These are phyloP conservation scores for Heteromyza rotundicornis DNA, from an alignment of 2,888 invertebrate genomes.

Conservation along the genomic window DNA sequence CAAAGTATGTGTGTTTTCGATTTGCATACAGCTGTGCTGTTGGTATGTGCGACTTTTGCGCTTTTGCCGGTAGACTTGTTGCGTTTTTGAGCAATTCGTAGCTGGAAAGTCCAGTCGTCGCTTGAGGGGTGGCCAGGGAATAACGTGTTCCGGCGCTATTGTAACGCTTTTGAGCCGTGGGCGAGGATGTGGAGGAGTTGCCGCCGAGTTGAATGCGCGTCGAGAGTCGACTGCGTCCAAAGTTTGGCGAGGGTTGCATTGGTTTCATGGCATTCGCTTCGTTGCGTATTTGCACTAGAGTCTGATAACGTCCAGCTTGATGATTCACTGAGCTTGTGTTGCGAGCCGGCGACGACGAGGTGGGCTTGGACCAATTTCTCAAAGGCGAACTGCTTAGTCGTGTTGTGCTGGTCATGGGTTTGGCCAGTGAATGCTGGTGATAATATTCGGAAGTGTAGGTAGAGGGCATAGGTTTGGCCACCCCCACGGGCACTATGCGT, in stretches of 20 bases:
- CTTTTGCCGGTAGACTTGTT: neutral
- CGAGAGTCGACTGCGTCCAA: constrained; percentile 35
- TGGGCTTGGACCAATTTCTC: constrained; percentile 26
- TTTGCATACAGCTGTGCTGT: neutral
- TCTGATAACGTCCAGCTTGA: constrained; percentile 49
- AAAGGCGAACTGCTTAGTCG: constrained; percentile 24
- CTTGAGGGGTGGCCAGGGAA: constrained; percentile 15
- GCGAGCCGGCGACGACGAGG: constrained; percentile 6
- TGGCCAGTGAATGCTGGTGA: constrained; percentile 5
- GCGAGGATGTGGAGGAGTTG: constrained; percentile 30
- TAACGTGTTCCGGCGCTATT: constrained; percentile 15
- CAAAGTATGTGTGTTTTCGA: constrained; percentile 31
- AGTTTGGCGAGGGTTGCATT: neutral
- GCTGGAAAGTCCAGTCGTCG: constrained; percentile 21
- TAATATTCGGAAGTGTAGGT: constrained; percentile 41
- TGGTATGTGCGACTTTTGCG: neutral
- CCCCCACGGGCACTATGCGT: constrained; percentile 59
- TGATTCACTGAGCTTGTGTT: constrained; percentile 4
- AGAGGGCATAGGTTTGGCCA: constrained; percentile 60
- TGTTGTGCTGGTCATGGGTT: neutral
- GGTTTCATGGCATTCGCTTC: constrained; percentile 31
- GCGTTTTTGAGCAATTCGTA: constrained; percentile 17
- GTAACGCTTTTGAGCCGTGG: constrained; percentile 17
- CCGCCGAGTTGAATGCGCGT: constrained; percentile 46
- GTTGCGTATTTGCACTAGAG: constrained; percentile 54